Evolutionary conservation across 2,113 vertebrate species (phyloP), one percentile per base, ranked within the genome.

Genomic region (Zosterops hypoxanthus): DNA sequence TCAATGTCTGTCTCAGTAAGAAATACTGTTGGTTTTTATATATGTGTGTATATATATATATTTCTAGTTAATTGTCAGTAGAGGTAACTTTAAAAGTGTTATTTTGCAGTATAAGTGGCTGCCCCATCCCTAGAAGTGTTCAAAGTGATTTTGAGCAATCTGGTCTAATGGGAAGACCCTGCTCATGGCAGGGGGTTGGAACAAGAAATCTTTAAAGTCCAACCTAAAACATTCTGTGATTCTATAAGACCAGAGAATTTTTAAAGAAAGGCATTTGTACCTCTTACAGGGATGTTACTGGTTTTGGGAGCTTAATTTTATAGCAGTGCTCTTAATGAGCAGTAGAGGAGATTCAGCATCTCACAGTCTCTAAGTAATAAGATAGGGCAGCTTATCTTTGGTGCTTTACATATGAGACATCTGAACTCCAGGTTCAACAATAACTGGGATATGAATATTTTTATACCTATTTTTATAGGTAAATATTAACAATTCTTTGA

Each of bases 221-320:
- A 39, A 39, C 39, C 39, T 39, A 31, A 69, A 82, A 24, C 12
- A 8, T 41, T 60, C n/a, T 41, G 13, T 53, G 39, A 13, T 41
- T 52, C 46, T 20, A 1, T 33, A 49, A 70, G 28, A 60, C 1
- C 5, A 56, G 19, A 17, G 11, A 24, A 3, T 14, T 31, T 72
- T 70, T 57, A 1, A 25, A 33, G 47, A 42, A 76, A 39, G 29
- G 12, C 2, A 26, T 72, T 66, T 80, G 23, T 70, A 17, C 0
- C 0, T 47, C 1, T n/a, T 68, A 33, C 24, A 23, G 31, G 8
- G 33, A 14, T 56, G 24, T 19, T 50, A 8, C 5, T 1, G 7
- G 9, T 42, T 94, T 34, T 16, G 31, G 2, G 36, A n/a, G 15
- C 34, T 86, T 66, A 21, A 41, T 78, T 86, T 77, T 41, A 4